These are phyloP conservation scores for Anastatus disparis DNA, from an alignment of 1,140 invertebrate genomes.

Conservation along the genomic window DNA sequence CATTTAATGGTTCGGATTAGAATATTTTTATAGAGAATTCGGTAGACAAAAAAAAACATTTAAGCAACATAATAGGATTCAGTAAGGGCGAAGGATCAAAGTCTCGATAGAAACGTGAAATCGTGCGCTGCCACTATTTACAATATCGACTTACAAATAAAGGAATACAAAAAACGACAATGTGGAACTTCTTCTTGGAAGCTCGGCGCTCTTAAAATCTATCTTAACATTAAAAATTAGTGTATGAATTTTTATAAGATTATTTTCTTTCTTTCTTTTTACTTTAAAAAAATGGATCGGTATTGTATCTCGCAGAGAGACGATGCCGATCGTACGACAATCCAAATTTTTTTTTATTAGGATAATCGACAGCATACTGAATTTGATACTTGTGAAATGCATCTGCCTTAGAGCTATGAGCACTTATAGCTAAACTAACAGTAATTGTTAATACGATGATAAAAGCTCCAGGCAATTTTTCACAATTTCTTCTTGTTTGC, in stretches of 20 bases:
- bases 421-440: constrained; percentile 34
- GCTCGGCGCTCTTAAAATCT: constrained; percentile 29
- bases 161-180: constrained; percentile 39
- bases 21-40: constrained; percentile 2
- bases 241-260: constrained; percentile 17
- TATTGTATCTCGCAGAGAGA: neutral
- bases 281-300: neutral
- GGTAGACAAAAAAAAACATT: too few species aligned
- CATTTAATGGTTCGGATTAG: constrained; percentile 3
- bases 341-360: constrained; percentile 5
- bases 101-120: constrained; percentile 17
- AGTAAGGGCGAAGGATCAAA: neutral
- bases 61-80: too few species aligned
- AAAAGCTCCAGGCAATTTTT: constrained; percentile 21
- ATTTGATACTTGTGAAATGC: constrained; percentile 12
- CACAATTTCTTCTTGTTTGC: constrained; percentile 1
- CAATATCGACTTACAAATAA: constrained; percentile 37
- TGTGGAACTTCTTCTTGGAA: constrained; percentile 31
- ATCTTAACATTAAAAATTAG: constrained; percentile 33
- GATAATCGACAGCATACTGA: constrained; percentile 11
- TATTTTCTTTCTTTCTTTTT: constrained; percentile 14
- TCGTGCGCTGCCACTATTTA: constrained; percentile 32
- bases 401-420: constrained; percentile 16
- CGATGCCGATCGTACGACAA: neutral
- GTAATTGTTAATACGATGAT: constrained; percentile 30